These are phyloP conservation scores for Acromyrmex echinatior DNA, from an alignment of 1,140 invertebrate genomes.

Conservation along the genomic window DNA sequence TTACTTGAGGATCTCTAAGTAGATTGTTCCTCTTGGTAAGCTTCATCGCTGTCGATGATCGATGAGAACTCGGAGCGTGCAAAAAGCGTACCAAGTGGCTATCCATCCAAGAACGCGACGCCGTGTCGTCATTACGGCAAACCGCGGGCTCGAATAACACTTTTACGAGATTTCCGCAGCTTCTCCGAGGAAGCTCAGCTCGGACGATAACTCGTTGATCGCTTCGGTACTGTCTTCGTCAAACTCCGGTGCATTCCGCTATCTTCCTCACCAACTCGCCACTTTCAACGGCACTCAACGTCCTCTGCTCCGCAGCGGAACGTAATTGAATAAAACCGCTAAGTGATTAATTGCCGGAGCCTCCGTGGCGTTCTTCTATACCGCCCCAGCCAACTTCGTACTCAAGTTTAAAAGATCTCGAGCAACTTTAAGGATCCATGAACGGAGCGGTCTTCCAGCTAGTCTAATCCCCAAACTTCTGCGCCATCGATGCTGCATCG, in stretches of 20 bases:
- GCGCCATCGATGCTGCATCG: constrained; percentile 4
- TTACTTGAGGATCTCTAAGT: no score
- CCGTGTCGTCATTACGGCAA: background rate
- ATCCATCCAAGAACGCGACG: constrained; percentile 10
- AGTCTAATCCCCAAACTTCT: constrained; percentile 1
- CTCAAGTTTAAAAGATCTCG: constrained; percentile 70
- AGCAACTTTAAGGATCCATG: constrained; percentile 50
- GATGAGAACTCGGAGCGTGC: constrained; percentile 75
- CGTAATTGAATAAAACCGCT: constrained; percentile 84
- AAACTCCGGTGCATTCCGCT: constrained; percentile 22
- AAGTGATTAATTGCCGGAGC: constrained; percentile 83
- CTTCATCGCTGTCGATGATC: constrained; percentile 83
- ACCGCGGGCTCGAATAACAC: constrained; percentile 66
- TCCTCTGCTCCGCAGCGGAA: constrained; percentile 74
- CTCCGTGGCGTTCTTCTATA: constrained; percentile 69
- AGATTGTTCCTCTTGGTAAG: constrained; percentile 69
- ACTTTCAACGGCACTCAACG: constrained; percentile 63
- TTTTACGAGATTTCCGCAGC: constrained; percentile 51
- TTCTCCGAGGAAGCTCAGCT: background rate
- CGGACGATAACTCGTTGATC: constrained; percentile 37
- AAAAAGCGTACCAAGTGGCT: constrained; percentile 3
- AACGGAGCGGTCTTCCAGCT: constrained; percentile 24
- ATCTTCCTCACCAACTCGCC: constrained; percentile 28
- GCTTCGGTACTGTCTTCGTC: background rate
- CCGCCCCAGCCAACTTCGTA: constrained; percentile 63